A percentile compares a stretch with the other conserved stretches of the same genome.
Evolutionary conservation across 2,888 invertebrate species (phyloP).

Genomic region (Pimpla rufipes): DNA sequence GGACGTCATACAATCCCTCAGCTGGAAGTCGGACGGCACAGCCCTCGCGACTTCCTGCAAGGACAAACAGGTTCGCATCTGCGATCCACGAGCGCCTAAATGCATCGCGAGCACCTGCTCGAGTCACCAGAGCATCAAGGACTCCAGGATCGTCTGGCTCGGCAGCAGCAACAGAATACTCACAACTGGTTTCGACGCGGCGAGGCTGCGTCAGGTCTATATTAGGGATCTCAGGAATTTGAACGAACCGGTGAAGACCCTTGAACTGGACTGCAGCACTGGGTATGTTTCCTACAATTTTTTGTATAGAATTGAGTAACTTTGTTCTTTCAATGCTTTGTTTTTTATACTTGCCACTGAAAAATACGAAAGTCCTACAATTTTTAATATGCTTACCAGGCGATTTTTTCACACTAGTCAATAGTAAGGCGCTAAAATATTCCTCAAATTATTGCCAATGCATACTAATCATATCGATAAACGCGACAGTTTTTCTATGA

Average conservation of each 20-base stretch:
- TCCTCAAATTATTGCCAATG: too few species aligned
- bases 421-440: too few species aligned
- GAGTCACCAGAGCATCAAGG: slow-evolving; percentile 96
- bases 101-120: slow-evolving; percentile 88
- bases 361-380: too few species aligned
- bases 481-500: too few species aligned
- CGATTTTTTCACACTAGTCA: too few species aligned
- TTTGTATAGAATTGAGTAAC: not conserved
- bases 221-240: slow-evolving; percentile 95
- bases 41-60: slow-evolving; percentile 95
- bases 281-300: slow-evolving; percentile 87
- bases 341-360: too few species aligned
- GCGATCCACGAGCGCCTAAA: slow-evolving; percentile 90
- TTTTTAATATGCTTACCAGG: too few species aligned
- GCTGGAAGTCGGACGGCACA: slow-evolving; percentile 96
- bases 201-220: slow-evolving; percentile 94
- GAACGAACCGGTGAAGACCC: slow-evolving; percentile 90
- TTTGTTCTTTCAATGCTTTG: too few species aligned
- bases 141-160: slow-evolving; percentile 96
- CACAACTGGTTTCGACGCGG: slow-evolving; percentile 96
- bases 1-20: slow-evolving; percentile 95
- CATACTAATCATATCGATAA: too few species aligned
- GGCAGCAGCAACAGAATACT: slow-evolving; percentile 94
- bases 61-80: slow-evolving; percentile 94
- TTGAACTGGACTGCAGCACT: slow-evolving; percentile 94